phyloP scores from a whole-genome alignment of 2,113 vertebrate genomes.

The Misgurnus anguillicaudatus region DNA sequence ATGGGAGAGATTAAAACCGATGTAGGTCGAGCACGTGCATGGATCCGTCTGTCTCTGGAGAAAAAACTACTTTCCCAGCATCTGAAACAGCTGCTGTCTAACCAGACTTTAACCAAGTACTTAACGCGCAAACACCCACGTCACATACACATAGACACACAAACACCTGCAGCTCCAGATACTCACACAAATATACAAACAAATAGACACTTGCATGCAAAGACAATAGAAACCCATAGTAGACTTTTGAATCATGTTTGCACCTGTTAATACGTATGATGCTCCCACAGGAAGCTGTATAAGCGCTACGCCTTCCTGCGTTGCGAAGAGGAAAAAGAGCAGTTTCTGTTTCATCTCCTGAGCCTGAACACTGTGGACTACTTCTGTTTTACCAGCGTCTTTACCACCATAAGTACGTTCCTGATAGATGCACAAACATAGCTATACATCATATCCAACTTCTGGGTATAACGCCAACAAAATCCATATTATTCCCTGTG shows the following conservation, averaged over 20 bases:
- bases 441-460: not conserved
- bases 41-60: slow-evolving; percentile 94
- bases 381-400: slow-evolving; percentile 96
- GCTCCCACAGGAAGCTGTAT: slow-evolving; percentile 86
- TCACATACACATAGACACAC: not conserved
- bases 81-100: slow-evolving; percentile 89
- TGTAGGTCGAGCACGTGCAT: slow-evolving; percentile 89
- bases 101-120: slow-evolving; percentile 85
- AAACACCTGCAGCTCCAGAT: slow-evolving; percentile 4
- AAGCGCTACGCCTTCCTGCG: slow-evolving; percentile 95
- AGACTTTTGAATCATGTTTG: not conserved
- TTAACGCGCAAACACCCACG: slow-evolving; percentile 39
- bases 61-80: slow-evolving; percentile 97
- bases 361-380: slow-evolving; percentile 98
- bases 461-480: too few species aligned
- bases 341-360: slow-evolving; percentile 95
- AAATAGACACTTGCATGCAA: not conserved
- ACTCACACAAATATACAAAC: not conserved
- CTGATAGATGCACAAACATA: not conserved
- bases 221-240: too few species aligned
- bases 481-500: too few species aligned
- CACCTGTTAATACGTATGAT: slow-evolving; percentile 7
- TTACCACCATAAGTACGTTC: slow-evolving; percentile 88
- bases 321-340: slow-evolving; percentile 94
- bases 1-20: slow-evolving; percentile 95